Percentiles rank a stretch among this genome's conserved stretches.
These are phyloP conservation scores for Oreamnos americanus DNA, from an alignment of 2,113 vertebrate species.

Conservation along the genomic window DNA sequence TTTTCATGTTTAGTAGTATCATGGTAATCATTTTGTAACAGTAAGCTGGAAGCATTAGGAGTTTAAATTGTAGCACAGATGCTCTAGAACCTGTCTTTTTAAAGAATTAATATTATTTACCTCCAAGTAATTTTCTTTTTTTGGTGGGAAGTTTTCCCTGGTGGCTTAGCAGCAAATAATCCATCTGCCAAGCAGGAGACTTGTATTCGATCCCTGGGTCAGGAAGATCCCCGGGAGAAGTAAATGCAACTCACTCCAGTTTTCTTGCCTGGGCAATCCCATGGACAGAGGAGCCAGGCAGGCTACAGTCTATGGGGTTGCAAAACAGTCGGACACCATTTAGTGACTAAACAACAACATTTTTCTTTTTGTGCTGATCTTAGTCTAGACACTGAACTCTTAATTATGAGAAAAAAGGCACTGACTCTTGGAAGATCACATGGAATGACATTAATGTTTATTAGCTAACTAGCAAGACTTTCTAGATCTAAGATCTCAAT, in stretches of 20 bases:
- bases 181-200: not conserved
- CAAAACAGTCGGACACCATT: not conserved
- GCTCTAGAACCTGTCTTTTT: not conserved
- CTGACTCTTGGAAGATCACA: conserved; percentile 15
- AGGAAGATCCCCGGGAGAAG: not conserved
- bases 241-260: not conserved
- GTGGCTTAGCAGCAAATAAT: not conserved
- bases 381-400: not conserved
- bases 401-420: not conserved
- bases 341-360: not conserved
- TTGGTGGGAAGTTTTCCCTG: not conserved
- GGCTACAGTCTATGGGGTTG: not conserved
- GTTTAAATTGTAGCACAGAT: conserved; percentile 8
- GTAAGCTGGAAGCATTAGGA: not conserved
- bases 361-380: not conserved
- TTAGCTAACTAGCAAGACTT: not conserved
- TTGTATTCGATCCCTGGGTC: not conserved
- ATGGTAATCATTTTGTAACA: not conserved
- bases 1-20: not conserved
- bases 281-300: not conserved
- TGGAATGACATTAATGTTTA: conserved; percentile 3
- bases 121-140: conserved; percentile 10
- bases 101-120: not conserved
- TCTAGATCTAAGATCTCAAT: not conserved
- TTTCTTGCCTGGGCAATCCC: not conserved